A percentile compares a stretch with the other conserved stretches of the same genome.
phyloP scores from a whole-genome alignment of 2,113 vertebrate species.

The Dinomys branickii region DNA sequence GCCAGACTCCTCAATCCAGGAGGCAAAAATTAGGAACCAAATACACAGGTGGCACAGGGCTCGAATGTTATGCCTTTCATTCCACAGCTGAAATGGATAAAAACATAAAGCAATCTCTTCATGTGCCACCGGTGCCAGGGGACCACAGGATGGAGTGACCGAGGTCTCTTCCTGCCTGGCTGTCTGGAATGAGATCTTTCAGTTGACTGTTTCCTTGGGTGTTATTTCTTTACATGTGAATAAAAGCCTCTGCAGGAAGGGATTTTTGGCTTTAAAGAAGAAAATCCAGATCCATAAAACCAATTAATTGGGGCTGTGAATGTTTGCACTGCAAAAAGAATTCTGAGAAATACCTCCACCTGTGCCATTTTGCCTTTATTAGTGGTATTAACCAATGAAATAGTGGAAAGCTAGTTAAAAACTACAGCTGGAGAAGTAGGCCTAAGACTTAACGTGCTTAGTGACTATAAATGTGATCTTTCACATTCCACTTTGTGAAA shows the following conservation, averaged over 20 bases:
- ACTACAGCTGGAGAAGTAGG: not conserved
- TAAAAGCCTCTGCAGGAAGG: not conserved
- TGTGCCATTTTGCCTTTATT: not conserved
- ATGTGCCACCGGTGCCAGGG: not conserved
- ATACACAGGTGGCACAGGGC: not conserved
- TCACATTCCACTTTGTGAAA: not conserved
- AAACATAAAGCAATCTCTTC: not conserved
- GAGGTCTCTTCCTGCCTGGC: not conserved
- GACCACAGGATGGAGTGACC: not conserved
- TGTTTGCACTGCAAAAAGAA: not conserved
- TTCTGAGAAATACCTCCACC: not conserved
- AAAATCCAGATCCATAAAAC: conserved; percentile 17
- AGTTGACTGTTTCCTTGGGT: not conserved
- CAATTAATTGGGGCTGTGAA: not conserved
- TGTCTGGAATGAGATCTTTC: not conserved
- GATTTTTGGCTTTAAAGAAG: conserved; percentile 20
- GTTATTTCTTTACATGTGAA: not conserved
- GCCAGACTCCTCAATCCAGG: not conserved
- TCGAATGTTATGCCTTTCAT: not conserved
- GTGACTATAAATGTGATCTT: not conserved
- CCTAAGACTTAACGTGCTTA: not conserved
- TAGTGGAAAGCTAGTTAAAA: not conserved
- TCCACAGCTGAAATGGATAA: not conserved
- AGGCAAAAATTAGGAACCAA: not conserved
- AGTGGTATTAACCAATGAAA: not conserved